Evolutionary conservation across 92 coral and sea anemone species (phyloP).

Genomic region (Isaurus tuberculatus): DNA sequence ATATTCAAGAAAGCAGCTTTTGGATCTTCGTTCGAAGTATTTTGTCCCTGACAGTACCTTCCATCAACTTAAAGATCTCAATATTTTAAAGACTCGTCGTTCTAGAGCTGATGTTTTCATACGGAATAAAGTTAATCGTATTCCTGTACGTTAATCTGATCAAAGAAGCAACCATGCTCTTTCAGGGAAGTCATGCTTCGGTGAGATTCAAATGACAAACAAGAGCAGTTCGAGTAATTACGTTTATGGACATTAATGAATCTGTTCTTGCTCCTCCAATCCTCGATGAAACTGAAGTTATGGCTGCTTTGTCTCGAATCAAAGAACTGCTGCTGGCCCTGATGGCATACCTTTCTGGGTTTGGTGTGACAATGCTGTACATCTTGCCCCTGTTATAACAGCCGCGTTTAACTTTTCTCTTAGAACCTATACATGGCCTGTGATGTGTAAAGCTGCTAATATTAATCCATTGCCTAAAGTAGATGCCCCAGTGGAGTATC

Average conservation of each 20-base stretch:
- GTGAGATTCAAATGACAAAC: neutral
- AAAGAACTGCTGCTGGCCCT: slow-evolving; percentile 31
- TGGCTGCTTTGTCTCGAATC: slow-evolving; percentile 33
- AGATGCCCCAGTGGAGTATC: neutral
- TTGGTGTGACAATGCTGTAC: slow-evolving; percentile 35
- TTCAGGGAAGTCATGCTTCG: neutral
- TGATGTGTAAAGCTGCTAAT: neutral
- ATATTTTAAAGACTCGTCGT: slow-evolving; percentile 19
- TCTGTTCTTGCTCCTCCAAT: slow-evolving; percentile 30
- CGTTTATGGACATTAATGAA: slow-evolving; percentile 31
- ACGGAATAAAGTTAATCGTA: slow-evolving; percentile 17
- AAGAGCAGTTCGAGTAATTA: neutral
- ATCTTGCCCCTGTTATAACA: neutral
- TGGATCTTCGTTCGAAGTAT: neutral
- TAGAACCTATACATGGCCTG: neutral
- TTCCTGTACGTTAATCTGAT: slow-evolving; percentile 8
- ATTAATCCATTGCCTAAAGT: slow-evolving; percentile 43
- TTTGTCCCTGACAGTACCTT: slow-evolving; percentile 17
- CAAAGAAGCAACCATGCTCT: neutral
- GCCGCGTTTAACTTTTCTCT: neutral
- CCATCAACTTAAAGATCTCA: slow-evolving; percentile 12
- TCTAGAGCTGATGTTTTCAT: slow-evolving; percentile 8
- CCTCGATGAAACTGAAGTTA: slow-evolving; percentile 14
- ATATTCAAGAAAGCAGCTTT: slow-evolving; percentile 18
- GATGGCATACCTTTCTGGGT: slow-evolving; percentile 36